Evolutionary conservation across 2,888 invertebrate genomes (phyloP).

Genomic region (Andrena trimmerana): DNA sequence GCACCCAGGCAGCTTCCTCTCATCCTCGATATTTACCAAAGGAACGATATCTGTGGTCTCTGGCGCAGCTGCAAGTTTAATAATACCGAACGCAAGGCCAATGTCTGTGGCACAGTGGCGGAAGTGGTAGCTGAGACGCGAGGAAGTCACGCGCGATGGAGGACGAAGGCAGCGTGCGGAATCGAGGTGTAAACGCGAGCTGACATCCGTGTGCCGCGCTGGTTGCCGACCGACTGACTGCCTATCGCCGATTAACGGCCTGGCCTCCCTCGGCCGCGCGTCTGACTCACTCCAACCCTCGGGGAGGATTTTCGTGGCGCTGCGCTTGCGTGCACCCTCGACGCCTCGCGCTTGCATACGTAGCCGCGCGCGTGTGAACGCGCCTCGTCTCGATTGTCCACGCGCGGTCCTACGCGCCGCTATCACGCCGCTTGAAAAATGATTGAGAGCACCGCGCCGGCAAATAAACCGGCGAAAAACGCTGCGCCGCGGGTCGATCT

Average conservation of each 20-base stretch:
- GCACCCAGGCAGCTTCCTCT: not conserved
- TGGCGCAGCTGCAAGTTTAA: not conserved
- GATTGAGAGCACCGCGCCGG: not conserved
- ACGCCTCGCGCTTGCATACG: slow-evolving; percentile 37
- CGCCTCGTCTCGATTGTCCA: slow-evolving; percentile 11
- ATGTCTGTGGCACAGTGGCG: not conserved
- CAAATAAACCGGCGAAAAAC: slow-evolving; percentile 8
- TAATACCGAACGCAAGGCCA: not conserved
- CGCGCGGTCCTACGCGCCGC: slow-evolving; percentile 18
- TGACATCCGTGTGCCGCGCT: slow-evolving; percentile 67
- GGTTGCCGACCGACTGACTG: slow-evolving; percentile 77
- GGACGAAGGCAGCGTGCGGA: slow-evolving; percentile 27
- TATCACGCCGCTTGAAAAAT: slow-evolving; percentile 38
- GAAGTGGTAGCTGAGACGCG: too few relatives aligned
- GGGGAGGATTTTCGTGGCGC: slow-evolving; percentile 42
- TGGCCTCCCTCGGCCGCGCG: slow-evolving; percentile 45
- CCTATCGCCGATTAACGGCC: slow-evolving; percentile 68
- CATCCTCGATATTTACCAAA: not conserved
- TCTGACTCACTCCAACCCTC: slow-evolving; percentile 74
- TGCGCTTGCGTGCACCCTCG: slow-evolving; percentile 55
- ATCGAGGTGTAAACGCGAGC: slow-evolving; percentile 24
- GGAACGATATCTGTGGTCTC: not conserved
- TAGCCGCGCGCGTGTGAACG: slow-evolving; percentile 29
- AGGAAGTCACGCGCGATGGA: slow-evolving; percentile 5
- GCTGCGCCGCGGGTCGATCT: not conserved